A percentile compares a stretch with the other conserved stretches of the same genome.
phyloP scores from a whole-genome alignment of 2,888 invertebrate genomes.

The Geophilus truncorum region DNA sequence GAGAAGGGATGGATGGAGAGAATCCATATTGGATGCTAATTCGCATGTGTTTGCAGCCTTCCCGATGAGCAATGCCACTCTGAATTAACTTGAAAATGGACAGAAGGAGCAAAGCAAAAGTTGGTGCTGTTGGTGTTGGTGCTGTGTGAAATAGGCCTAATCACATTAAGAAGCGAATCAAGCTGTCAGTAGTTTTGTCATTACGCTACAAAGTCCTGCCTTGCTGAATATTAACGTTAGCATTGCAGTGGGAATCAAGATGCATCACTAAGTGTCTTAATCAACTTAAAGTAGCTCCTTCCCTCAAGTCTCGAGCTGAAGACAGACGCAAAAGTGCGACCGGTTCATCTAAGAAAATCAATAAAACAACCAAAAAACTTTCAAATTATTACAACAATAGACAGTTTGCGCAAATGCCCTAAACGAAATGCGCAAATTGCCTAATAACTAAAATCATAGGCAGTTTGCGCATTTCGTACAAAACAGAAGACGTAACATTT shows the following conservation, averaged over 20 bases:
- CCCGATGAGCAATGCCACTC: constrained; percentile 10
- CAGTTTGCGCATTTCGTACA: no score
- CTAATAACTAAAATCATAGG: no score
- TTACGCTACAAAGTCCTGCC: neutral
- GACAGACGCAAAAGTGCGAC: no score
- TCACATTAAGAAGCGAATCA: neutral
- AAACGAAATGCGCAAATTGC: no score
- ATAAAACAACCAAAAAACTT: no score
- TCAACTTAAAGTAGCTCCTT: no score
- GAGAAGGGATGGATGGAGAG: neutral
- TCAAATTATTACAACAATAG: no score
- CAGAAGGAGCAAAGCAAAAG: constrained; percentile 7
- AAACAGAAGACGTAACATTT: no score
- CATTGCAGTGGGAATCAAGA: neutral
- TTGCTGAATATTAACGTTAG: neutral
- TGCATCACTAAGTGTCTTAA: neutral
- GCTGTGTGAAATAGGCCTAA: neutral
- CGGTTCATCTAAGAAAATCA: no score
- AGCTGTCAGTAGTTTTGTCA: constrained; percentile 23
- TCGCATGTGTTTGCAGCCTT: constrained; percentile 17
- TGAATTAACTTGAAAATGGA: constrained; percentile 24
- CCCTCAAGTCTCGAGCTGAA: no score
- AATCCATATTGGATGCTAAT: constrained; percentile 22
- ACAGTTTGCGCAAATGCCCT: no score
- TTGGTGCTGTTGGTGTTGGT: neutral